Evolutionary conservation across 2,888 invertebrate genomes (phyloP), one percentile per base, ranked within the genome.

Genomic region (Neuroscelio doddi): DNA sequence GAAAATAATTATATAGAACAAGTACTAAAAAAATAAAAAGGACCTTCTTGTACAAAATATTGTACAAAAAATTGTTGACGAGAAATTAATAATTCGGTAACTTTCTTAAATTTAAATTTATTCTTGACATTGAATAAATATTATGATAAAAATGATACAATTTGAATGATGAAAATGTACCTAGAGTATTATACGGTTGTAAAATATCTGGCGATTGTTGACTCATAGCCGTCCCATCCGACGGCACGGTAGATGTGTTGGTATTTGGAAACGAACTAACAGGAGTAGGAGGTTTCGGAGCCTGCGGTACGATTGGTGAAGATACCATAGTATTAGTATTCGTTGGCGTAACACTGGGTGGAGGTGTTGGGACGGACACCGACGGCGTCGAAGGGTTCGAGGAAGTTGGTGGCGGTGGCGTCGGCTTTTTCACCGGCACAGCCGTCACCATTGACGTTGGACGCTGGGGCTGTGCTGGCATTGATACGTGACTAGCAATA

Each of bases 401-500:
- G 26, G 80, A 74, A 30, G 64, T 59, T 2, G 74, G 72, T 46
- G 75, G 69, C 27, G 81, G 76, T 52, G 83, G 83, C 26, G 84
- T 77, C 27, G 80, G 74, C 71, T 82, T 85, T 68, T 84, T 81
- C 64, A 79, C 73, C 64, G 85, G 84, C 46, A 83, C 82, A 58
- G 85, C 83, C 10, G 83, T 82, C 71, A 83, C 85, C 75, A 81
- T 78, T 55, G 80, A 74, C 61, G 74, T 69, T 61, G 81, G 83
- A 74, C 80, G 72, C 61, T 81, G 74, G 17, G 82, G 81, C 64
- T 85, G 84, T 2, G 81, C 80, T 32, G 84, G 83, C 79, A 85
- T 83, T 49, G 83, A 83, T 12, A 79, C 71, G 55, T 84, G 84
- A 77, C 81, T 83, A 39, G 83, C 80, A 45, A 81, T 76, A 30